phyloP scores from a whole-genome alignment of 2,797 vertebrate species.

The Echiichthys vipera region DNA sequence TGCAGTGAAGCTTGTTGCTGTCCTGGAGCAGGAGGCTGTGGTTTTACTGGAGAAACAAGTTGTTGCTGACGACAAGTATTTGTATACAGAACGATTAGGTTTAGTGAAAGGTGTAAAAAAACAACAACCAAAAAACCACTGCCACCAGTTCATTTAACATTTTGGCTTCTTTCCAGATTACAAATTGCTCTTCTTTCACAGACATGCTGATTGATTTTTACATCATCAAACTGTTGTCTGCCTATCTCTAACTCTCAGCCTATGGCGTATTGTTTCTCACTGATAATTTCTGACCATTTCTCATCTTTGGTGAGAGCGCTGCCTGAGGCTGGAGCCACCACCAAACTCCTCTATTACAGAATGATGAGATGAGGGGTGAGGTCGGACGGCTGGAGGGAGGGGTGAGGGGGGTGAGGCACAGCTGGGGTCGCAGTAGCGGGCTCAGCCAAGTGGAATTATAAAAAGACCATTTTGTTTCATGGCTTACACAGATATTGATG shows the following conservation, averaged over 20 bases:
- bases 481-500: not conserved
- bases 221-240: constrained; percentile 40
- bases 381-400: not conserved
- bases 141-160: constrained; percentile 19
- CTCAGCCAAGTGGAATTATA: constrained; percentile 34
- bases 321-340: constrained; percentile 25
- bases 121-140: not conserved
- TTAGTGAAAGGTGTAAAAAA: constrained; percentile 3
- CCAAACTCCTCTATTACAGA: constrained; percentile 30
- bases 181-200: constrained; percentile 56
- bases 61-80: not conserved
- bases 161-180: constrained; percentile 38
- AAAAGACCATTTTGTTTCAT: constrained; percentile 20
- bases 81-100: constrained; percentile 20
- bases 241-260: constrained; percentile 52
- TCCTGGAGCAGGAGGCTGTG: not conserved
- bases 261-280: constrained; percentile 46
- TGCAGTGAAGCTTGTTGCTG: constrained; percentile 6
- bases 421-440: constrained; percentile 41
- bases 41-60: not conserved
- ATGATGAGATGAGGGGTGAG: constrained; percentile 44
- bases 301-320: constrained; percentile 46
- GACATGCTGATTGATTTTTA: constrained; percentile 53
- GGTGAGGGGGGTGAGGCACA: constrained; percentile 19
- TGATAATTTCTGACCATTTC: constrained; percentile 48